Conservation (phyloP, 2,113 vertebrate species). For the Caranx melampygus region DNA sequence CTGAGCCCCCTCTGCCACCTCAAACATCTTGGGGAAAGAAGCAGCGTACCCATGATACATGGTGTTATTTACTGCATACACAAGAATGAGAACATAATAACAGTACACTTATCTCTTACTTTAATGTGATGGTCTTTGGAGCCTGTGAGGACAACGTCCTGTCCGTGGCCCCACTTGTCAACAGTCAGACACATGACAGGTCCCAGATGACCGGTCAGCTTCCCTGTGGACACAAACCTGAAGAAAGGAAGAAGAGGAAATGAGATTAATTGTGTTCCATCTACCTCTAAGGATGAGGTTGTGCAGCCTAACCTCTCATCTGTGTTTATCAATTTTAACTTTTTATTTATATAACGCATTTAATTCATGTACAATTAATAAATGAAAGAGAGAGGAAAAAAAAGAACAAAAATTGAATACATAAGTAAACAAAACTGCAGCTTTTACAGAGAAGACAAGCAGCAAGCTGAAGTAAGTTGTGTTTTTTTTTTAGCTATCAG, state of each 20-base stretch:
- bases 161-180: constrained; percentile 88
- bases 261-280: neutral
- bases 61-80: neutral
- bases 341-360: too few relatives aligned
- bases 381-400: too few relatives aligned
- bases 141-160: constrained; percentile 97
- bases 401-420: too few relatives aligned
- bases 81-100: neutral
- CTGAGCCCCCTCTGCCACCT: constrained; percentile 92
- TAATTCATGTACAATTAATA: too few relatives aligned
- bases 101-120: constrained; percentile 76
- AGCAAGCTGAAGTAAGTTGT: too few relatives aligned
- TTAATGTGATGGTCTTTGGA: constrained; percentile 97
- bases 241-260: neutral
- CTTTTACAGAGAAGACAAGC: too few relatives aligned
- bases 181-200: constrained; percentile 96
- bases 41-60: neutral
- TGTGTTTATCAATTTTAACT: neutral
- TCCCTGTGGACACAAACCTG: constrained; percentile 97
- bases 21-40: constrained; percentile 91
- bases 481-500: too few relatives aligned
- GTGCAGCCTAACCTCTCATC: neutral
- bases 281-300: neutral
- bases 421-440: too few relatives aligned
- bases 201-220: constrained; percentile 93